Base-by-base conservation (phyloP, 2,797 vertebrate species). In the Oceanodroma leucorhoa region DNA sequence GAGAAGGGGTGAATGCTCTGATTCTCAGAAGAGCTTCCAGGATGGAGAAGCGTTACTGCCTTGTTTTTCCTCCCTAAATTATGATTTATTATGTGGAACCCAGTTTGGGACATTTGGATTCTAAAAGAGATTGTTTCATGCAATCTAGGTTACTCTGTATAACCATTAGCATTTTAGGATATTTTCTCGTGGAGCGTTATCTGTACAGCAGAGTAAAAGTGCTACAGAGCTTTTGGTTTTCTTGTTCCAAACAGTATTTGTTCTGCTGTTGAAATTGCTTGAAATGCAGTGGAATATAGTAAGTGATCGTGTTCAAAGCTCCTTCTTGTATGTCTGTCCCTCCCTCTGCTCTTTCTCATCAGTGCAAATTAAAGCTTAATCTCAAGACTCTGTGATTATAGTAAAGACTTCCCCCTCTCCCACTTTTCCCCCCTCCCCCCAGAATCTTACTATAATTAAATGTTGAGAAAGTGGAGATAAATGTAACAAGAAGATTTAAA, bases 281-380 rank as follows among this genome's bases (percentile, higher is more conserved):
- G n/a, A 91, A 90, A 67, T 32, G 20, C 34, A 77, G 0, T 48
- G 26, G 46, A 62, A 58, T 85, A 8, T 17, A 62, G 11, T 58
- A 64, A 80, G 40, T 46, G 58, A 79, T 87, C 34, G 10, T 51
- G 7, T 78, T 85, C 19, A 65, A 43, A 92, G 20, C 14, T 57
- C 14, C 27, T 72, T 76, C n/a, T 71, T 80, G 9, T 72, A 38
- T 43, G 26, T 77, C 51, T 89, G 36, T 85, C 18, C 41, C 18
- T 73, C 55, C 20, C 40, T 50, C 29, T 85, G 64, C 23, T 91
- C 32, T 77, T 84, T 55, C 19, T 64, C n/a, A 67, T 96, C 76
- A 34, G 18, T 83, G 32, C 55, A 89, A 94, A 89, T 91, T 87
- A 83, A 91, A 93, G 10, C 45, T 94, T 94, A 91, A 94, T 94